Evolutionary conservation across 2,888 invertebrate species (phyloP), one percentile per base, ranked within the genome.

Genomic region (Drosophila austrosaltans): DNA sequence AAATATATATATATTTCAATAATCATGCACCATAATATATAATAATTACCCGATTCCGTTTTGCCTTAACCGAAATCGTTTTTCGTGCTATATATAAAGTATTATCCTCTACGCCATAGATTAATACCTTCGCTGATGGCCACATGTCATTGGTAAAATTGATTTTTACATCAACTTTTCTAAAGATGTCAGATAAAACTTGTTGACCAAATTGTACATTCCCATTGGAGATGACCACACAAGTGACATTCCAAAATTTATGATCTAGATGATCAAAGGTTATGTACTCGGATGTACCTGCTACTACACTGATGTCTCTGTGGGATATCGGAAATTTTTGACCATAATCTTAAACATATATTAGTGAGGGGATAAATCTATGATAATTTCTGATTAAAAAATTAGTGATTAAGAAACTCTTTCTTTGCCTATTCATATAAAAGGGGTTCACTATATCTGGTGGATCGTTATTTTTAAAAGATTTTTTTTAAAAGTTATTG

Each of bases 221-320:
- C 2, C 77, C 78, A 53, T 78, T 67, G 30, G 28, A 59, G 61
- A 70, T 28, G 2, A 78, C 3, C 12, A 72, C 20, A 20, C 72
- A 78, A 1, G 66, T 6, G n/a, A n/a, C 72, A 48, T 20, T 25
- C 1, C 0, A 2, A 1, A 66, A 6, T 16, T 22, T n/a, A 10
- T 16, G 42, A 4, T 30, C 7, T 8, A 61, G 5, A 1, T 16
- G 5, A 1, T 16, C 48, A 59, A 59, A 59, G 12, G 22, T 3
- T 16, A 59, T 8, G 28, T 39, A 57, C 1, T 57, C 10, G 22
- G 39, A 12, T 22, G 25, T 12, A 2, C 48, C 48, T 1, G 22
- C 12, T 57, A 6, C 6, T 5, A 39, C 22, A 22, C 10, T 39
- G 2, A 39, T 6, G 12, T 22, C 5, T 20, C 36, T 12, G 22